Evolutionary conservation across 2,888 invertebrate genomes (phyloP).

Genomic region (Magallana nippona): DNA sequence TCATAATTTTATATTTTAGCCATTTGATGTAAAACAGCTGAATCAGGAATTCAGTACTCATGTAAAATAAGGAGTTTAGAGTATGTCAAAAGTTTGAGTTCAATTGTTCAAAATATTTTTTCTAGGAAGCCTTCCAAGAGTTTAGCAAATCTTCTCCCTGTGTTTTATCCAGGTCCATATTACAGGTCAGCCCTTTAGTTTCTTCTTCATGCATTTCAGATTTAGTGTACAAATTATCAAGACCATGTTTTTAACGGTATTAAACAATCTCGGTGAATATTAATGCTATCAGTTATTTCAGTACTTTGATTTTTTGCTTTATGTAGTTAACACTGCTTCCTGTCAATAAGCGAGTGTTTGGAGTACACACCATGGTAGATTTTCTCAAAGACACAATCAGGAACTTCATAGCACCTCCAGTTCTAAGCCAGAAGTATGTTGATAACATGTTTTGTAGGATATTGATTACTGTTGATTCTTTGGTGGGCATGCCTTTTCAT

Average conservation of each 20-base stretch:
- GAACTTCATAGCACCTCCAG: slow-evolving; percentile 93
- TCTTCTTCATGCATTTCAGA: no score
- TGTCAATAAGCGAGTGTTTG: slow-evolving; percentile 81
- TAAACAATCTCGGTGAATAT: no score
- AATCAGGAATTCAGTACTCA: no score
- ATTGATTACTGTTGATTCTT: not conserved
- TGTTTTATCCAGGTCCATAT: slow-evolving; percentile 93
- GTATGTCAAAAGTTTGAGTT: no score
- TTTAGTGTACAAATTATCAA: no score
- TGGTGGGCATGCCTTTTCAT: no score
- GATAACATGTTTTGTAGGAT: not conserved
- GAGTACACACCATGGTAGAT: slow-evolving; percentile 86
- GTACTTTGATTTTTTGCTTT: slow-evolving; percentile 36
- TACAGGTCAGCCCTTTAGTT: slow-evolving; percentile 81
- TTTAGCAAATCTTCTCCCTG: slow-evolving; percentile 94
- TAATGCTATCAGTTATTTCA: no score
- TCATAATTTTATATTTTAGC: no score
- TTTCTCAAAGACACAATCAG: slow-evolving; percentile 92
- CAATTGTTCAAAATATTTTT: slow-evolving; percentile 40
- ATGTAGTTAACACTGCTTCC: slow-evolving; percentile 78
- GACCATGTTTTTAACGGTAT: no score
- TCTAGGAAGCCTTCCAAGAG: slow-evolving; percentile 93
- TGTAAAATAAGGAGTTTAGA: no score
- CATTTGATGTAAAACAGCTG: no score
- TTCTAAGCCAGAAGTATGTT: slow-evolving; percentile 86